phyloP scores from a whole-genome alignment of 2,797 vertebrate species.

The Monodelphis domestica region DNA sequence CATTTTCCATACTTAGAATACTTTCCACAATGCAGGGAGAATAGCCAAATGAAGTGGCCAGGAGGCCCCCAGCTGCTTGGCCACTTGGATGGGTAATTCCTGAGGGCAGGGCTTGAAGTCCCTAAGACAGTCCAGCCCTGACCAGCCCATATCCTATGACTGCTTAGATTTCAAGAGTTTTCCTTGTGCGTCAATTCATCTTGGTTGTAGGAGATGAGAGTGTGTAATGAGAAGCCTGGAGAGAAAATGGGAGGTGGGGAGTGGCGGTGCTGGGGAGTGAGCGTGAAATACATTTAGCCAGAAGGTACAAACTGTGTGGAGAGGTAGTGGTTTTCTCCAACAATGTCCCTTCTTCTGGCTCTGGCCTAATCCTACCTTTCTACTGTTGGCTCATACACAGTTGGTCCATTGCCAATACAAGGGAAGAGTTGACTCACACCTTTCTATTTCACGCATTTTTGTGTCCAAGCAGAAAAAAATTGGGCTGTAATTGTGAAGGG shows the following conservation, averaged over 20 bases:
- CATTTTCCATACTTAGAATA: slow-evolving; percentile 30
- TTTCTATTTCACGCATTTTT: background rate
- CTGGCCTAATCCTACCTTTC: background rate
- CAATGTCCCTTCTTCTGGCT: background rate
- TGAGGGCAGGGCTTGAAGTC: background rate
- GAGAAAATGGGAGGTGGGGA: too few relatives aligned
- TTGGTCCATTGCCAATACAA: background rate
- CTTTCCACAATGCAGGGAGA: slow-evolving; percentile 33
- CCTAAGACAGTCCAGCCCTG: background rate
- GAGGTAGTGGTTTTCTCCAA: background rate
- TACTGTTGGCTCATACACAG: background rate
- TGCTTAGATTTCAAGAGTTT: background rate
- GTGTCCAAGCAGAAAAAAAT: background rate
- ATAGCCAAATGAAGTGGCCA: slow-evolving; percentile 13
- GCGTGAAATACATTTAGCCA: background rate
- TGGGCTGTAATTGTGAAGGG: background rate
- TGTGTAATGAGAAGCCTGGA: background rate
- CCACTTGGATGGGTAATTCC: background rate
- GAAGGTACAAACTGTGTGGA: background rate
- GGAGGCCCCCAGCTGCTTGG: background rate
- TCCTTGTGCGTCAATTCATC: background rate
- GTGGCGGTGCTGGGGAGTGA: background rate
- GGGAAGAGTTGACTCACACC: background rate
- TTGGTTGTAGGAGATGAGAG: background rate
- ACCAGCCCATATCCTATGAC: background rate